phyloP scores from a whole-genome alignment of 2,797 vertebrate genomes.

The Smutsia gigantea region DNA sequence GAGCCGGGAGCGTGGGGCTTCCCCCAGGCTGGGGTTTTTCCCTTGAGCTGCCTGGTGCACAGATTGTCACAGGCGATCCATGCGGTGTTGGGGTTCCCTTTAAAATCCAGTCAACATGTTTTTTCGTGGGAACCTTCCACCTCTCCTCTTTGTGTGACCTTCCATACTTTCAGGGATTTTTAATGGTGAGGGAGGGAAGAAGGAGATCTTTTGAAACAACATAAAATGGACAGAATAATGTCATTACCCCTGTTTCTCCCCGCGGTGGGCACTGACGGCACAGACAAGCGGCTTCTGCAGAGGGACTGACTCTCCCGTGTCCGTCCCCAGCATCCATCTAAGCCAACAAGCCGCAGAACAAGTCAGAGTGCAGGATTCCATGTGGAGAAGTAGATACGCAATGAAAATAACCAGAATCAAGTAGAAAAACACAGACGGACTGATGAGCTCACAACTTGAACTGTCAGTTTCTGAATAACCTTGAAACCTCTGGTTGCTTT shows the following conservation, averaged over 20 bases:
- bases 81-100: background rate
- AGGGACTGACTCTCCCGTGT: background rate
- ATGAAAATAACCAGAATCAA: constrained; percentile 39
- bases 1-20: background rate
- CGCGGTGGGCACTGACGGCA: background rate
- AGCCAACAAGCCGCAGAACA: background rate
- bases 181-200: background rate
- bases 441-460: background rate
- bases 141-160: background rate
- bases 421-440: background rate
- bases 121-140: background rate
- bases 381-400: background rate
- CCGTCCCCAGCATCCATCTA: background rate
- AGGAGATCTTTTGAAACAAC: background rate
- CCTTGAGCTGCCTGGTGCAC: background rate
- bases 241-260: background rate
- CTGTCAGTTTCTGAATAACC: background rate
- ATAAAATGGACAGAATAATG: background rate
- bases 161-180: background rate
- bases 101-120: background rate
- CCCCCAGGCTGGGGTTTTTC: background rate
- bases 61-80: background rate
- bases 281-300: background rate
- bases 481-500: constrained; percentile 1
- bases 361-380: background rate